Evolutionary conservation across 92 coral and sea anemone genomes (phyloP), one percentile per base, ranked within the genome.

Genomic region (Plumapathes pennacea): DNA sequence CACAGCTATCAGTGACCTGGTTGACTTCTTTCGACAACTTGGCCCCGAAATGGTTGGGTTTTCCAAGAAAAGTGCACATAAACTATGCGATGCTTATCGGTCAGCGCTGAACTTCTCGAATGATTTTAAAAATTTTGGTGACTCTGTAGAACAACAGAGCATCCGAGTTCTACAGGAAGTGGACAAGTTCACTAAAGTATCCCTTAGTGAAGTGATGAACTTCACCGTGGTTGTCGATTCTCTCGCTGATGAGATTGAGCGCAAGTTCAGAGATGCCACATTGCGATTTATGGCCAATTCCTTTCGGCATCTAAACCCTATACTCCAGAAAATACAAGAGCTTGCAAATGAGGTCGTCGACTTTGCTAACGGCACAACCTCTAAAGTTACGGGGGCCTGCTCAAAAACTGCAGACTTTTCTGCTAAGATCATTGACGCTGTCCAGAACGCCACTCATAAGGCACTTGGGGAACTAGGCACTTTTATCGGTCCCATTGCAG

Each of bases 341-440:
- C 70, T 88, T 5, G 85, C 94, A 4, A 76, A 88, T 48, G 69
- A 77, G 32, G 63, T 92, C 20, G 82, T 89, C 25, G 85, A 92
- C 56, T 92, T 92, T 50, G 85, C 82, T 31, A 88, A 85, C 28
- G 96, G 90, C 11, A 80, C 96, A 20, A 38, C 94, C 0, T 72
- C 79, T 13, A 88, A 84, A 46, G 78, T 76, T 12, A 78, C 64
- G 1, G 96, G 96, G 4, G 65, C 85, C 22, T 92, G 98, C 60
- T 43, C 55, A 28, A 88, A 72, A 48, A 71, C 89, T 19, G 94
- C 86, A 1, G 75, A 80, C 46, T 64, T 92, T 41, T 84, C 98
- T 7, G 85, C 89, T 4, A 74, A 84, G 27, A 52, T 88, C 26
- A 77, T 92, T 21, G 98, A 92, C 41, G 57, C 67, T 4, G 90